Evolutionary conservation across 2,113 vertebrate species (phyloP).

Genomic region (Megatriorchis doriae): DNA sequence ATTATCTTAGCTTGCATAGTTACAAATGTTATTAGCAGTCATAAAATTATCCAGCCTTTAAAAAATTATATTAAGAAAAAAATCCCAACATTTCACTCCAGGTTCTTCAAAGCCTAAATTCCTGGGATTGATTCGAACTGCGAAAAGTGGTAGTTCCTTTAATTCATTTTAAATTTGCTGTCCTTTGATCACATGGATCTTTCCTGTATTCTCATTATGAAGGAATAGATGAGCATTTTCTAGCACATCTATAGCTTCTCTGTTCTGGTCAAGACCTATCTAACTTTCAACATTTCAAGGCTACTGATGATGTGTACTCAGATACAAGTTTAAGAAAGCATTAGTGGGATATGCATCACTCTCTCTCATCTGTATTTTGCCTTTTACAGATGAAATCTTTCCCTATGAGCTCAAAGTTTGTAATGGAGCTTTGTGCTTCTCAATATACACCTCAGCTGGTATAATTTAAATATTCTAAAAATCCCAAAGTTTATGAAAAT

Average conservation of each 20-base stretch:
- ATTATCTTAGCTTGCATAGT: constrained; percentile 40
- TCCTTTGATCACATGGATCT: neutral
- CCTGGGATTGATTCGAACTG: neutral
- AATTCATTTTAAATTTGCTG: constrained; percentile 9
- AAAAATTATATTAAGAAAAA: neutral
- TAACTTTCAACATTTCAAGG: neutral
- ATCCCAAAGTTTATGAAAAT: neutral
- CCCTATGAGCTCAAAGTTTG: neutral
- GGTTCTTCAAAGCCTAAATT: neutral
- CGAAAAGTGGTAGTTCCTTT: neutral
- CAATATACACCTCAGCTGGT: neutral
- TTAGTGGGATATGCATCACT: neutral
- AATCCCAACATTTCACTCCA: neutral
- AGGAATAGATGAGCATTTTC: neutral
- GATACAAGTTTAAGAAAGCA: neutral
- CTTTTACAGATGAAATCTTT: neutral
- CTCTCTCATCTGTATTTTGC: neutral
- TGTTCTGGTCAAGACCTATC: neutral
- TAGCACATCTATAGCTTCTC: neutral
- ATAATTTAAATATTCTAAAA: neutral
- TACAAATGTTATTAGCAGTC: constrained; percentile 48
- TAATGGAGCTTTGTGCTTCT: neutral
- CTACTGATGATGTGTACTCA: neutral
- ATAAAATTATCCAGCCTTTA: constrained; percentile 39
- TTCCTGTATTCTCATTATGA: neutral